Base-by-base conservation (phyloP, 2,888 invertebrate genomes). In the Ommatoiulus sabulosus region DNA sequence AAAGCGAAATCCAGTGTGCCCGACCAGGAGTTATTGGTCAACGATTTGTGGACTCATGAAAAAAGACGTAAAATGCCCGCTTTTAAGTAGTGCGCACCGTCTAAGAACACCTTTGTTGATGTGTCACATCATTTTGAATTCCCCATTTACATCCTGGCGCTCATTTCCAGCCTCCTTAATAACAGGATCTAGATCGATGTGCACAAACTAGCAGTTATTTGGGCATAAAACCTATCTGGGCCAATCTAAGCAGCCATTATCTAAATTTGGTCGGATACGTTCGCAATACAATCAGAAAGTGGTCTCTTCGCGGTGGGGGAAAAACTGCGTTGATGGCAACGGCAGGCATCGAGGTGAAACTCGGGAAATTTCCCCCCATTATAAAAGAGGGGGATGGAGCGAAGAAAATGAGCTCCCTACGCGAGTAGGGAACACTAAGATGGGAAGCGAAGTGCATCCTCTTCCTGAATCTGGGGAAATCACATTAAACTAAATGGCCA, bases 21-120 rank as follows among this genome's bases (percentile, higher is more conserved):
- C n/a, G 63, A n/a, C 63, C 63, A 63, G n/a, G 63, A 63, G 63
- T n/a, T 63, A n/a, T 63, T 63, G 63, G 63, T 63, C 63, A 63
- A 63, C 63, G 63, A 63, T 63, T 63, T 63, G 63, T 63, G 63
- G 63, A 63, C 63, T 63, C 63, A 17, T 63, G n/a, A 63, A 63
- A 63, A n/a, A 63, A 63, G n/a, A 63, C n/a, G 63, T 63, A 63
- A 63, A 63, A 10, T 63, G 63, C n/a, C n/a, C n/a, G 63, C 4
- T 52, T 52, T 52, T 52, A 52, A 52, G 52, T 52, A 52, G 52
- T 52, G 52, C 15, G 52, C 52, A 52, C 12, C 52, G 10, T 52
- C 52, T 52, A 63, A 63, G 63, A 63, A 63, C 63, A 63, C 63
- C 63, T 63, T 63, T 3, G 63, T 63, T 63, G 63, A 63, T n/a